phyloP scores from a whole-genome alignment of 2,888 invertebrate genomes.

The Lacanobia oleracea region DNA sequence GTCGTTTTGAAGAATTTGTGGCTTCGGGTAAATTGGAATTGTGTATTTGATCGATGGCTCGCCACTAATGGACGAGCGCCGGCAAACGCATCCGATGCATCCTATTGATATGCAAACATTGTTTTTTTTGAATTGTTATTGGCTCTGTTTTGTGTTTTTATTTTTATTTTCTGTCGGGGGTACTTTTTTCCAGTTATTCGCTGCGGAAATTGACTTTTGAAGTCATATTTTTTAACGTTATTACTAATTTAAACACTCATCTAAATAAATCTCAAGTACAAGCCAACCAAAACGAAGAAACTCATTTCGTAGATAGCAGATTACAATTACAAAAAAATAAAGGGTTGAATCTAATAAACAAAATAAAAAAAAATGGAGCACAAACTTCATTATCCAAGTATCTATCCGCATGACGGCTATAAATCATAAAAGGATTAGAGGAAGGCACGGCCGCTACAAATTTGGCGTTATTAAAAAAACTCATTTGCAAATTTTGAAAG shows the following conservation, averaged over 20 bases:
- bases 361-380: conserved; percentile 71
- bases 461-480: conserved; percentile 90
- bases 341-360: conserved; percentile 74
- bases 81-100: conserved; percentile 75
- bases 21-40: conserved; percentile 88
- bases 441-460: conserved; percentile 80
- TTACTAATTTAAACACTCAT: conserved; percentile 11
- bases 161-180: conserved; percentile 40
- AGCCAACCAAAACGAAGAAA: conserved; percentile 14
- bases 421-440: conserved; percentile 87
- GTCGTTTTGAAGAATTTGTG: conserved; percentile 88
- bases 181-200: conserved; percentile 45
- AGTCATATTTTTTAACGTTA: conserved; percentile 18
- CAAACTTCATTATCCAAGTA: conserved; percentile 78
- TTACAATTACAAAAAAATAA: conserved; percentile 65
- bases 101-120: conserved; percentile 79
- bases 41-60: conserved; percentile 86
- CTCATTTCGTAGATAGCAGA: conserved; percentile 34
- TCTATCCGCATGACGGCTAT: conserved; percentile 76
- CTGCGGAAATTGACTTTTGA: conserved; percentile 35
- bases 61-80: conserved; percentile 79
- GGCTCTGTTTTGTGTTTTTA: conserved; percentile 49
- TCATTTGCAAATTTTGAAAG: conserved; percentile 90
- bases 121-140: conserved; percentile 72
- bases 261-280: conserved; percentile 8